Base-by-base conservation (phyloP, 2,113 vertebrate species). In the Actinemys pallida region DNA sequence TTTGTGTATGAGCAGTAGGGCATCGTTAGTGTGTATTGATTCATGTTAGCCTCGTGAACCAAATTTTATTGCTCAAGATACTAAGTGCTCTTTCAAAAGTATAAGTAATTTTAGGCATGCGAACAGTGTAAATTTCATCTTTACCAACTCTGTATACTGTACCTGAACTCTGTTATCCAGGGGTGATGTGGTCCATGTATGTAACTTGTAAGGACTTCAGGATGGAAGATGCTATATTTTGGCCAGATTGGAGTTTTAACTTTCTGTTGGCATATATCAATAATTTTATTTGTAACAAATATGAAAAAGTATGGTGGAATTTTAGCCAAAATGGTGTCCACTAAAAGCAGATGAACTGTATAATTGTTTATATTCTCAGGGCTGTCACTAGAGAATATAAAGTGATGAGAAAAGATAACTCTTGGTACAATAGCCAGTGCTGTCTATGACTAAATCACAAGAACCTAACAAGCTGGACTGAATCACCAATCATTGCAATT, bases 401-500 rank as follows among this genome's bases (percentile, higher is more conserved):
- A 69, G 35, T 69, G 35, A 69, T 69, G 59, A n/a, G 62, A n/a
- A 62, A 62, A 62, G 29, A 62, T 14, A 62, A 16, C 59, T n/a
- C 62, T n/a, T 69, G 22, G 39, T 25, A 42, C 11, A 76, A 24
- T 45, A 42, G 39, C 39, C 42, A 85, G 39, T 5, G 81, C 50
- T 8, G 84, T 76, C 88, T 86, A 22, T 90, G 62, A 53, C 91
- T 96, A 83, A 85, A 90, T 78, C 65, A 93, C 84, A 69, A 91
- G 91, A 94, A 65, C 84, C 76, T 92, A 84, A 88, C 12, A 10
- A 81, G 78, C 65, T 84, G 54, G 42, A 82, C 95, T 93, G 81
- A 96, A 69, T 62, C 92, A 85, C 50, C 16, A 45, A 4, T 81
- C 83, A 42, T 75, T 91, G 79, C n/a, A 94, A 29, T 93, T 57